Percentiles rank a stretch among this genome's conserved stretches.
These are phyloP conservation scores for Pituophis catenifer DNA, from an alignment of 2,113 vertebrate species.

Conservation along the genomic window DNA sequence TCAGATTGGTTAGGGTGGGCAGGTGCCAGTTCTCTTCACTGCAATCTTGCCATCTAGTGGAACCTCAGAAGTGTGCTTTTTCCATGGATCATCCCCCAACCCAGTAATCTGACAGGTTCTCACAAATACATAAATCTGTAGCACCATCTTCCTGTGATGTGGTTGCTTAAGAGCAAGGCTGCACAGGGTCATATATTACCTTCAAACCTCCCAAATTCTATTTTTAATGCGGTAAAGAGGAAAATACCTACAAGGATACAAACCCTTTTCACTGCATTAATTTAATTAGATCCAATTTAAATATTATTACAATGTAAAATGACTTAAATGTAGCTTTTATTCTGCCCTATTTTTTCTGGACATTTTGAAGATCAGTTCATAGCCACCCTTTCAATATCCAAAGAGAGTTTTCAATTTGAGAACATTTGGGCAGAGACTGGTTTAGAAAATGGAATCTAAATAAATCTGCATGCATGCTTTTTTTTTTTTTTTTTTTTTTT, in stretches of 20 bases:
- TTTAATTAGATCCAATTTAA: neutral
- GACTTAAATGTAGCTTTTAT: neutral
- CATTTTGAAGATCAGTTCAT: neutral
- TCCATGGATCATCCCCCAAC: neutral
- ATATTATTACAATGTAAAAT: neutral
- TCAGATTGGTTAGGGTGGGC: neutral
- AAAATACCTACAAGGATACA: neutral
- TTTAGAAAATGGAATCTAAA: neutral
- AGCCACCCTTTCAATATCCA: neutral
- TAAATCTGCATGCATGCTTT: neutral
- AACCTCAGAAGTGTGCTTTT: neutral
- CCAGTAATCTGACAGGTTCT: neutral
- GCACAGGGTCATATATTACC: neutral
- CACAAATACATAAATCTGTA: neutral
- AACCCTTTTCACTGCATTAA: neutral
- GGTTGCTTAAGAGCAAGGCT: neutral
- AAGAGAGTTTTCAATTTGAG: neutral
- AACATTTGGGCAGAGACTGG: neutral
- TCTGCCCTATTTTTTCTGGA: neutral
- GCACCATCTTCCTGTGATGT: neutral
- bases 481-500: too few relatives aligned
- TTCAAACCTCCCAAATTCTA: neutral
- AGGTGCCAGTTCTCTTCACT: neutral
- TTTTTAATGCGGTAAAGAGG: neutral
- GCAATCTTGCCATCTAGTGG: neutral